Base-by-base conservation (phyloP, 1,140 invertebrate species). In the Bathynomus jamesi region DNA sequence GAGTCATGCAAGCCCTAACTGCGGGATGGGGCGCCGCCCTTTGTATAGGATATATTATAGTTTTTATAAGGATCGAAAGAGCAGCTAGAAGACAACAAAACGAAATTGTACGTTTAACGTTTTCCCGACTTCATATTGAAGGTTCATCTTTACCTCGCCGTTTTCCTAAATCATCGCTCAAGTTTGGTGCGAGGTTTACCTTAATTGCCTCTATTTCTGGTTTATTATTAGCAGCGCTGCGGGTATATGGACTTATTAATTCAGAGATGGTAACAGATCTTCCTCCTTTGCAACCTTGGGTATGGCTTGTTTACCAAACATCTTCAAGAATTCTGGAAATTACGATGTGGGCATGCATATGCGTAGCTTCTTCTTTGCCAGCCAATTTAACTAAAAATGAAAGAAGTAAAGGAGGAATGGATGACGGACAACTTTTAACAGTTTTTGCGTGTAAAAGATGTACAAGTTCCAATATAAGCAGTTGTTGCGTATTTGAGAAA, bases 221-320 rank as follows among this genome's bases (percentile, higher is more conserved):
- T 21, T 30, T 70, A 25, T 28, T 64, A 8, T 27, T 70, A 17
- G 31, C 46, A n/a, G 69, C 32, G 13, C 61, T 70, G 29, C 69
- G 65, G 30, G 69, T 70, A 27, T 70, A 63, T 46, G 69, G 69
- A 24, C 69, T 70, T 11, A 70, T 70, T 32, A 70, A 40, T 25
- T 40, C 32, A 13, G 67, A 61, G 24, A 29, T 53, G 13, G 60
- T 69, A 53, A 53, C 61, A 28, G 24, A 69, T 21, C 46, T 69
- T 4, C 67, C 67, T 46, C 67, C 67, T 4, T 31, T 46, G 21
- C 28, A 70, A 21, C 60, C 61, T n/a, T 70, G 69, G 69, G 40
- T 65, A 30, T 70, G 69, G 69, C 65, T 64, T 65, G 61, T 28
- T 11, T 70, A 70, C 27, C 69, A 70, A 70, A 64, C 69, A 24